Base-by-base conservation (phyloP, 2,113 vertebrate genomes). In the Cisticola juncidis region DNA sequence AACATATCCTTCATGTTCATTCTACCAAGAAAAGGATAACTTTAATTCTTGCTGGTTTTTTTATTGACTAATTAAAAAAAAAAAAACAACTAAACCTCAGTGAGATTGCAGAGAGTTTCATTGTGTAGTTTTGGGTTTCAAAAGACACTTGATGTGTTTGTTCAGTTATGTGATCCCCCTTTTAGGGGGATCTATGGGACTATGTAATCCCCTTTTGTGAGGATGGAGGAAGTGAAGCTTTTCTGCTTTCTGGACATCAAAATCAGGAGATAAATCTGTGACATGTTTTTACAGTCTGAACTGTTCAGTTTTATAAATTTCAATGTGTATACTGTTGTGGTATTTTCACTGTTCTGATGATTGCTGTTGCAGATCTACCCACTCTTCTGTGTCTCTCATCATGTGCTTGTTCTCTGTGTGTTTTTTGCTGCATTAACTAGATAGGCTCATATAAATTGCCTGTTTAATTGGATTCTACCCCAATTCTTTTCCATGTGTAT, bases 21-120 rank as follows among this genome's bases (percentile, higher is more conserved):
- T 69, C 29, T 47, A 21, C 16, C 4, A 22, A 61, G 23, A 80
- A 79, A 84, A 66, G 31, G 7, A 31, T 5, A 50, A 4, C 17
- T 81, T 76, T 71, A 54, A 40, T 82, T 64, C 11, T 71, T 74
- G 6, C 5, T 35, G 8, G 42, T 82, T 13, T 40, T 68, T 29
- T 62, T 66, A 28, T 9, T 61, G 28, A 2, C 5, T 65, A 33
- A 24, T 78, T 69, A 31, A 54, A 8, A 38, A 53, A 60, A 12
- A 6, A 45, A 8, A 5, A 15, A 11, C 5, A 69, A 50, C 4
- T 7, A 35, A 44, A 33, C 2, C 1, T 71, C 10, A 10, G 9
- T 81, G 36, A 84, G 26, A 16, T 11, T 2, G 1, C 9, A 6
- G 28, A 50, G 9, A 29, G 5, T 65, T 84, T 62, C 6, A 6